Evolutionary conservation across 1,140 invertebrate genomes (phyloP).

Genomic region (Drosophila murphyi): DNA sequence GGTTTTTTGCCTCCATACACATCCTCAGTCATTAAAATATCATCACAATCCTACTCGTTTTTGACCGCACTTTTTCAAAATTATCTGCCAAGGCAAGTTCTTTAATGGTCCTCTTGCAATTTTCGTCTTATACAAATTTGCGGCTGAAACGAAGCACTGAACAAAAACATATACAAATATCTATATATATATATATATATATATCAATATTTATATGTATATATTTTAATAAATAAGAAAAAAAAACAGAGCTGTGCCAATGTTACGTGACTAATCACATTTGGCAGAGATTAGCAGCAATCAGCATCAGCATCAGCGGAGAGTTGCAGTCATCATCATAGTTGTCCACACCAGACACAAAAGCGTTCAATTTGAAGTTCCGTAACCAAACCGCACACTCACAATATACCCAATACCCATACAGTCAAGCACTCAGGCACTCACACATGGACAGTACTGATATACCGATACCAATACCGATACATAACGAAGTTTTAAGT

Average conservation of each 20-base stretch:
- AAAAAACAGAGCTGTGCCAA: slow-evolving; percentile 48
- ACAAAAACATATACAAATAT: slow-evolving; percentile 23
- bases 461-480: slow-evolving; percentile 41
- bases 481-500: slow-evolving; percentile 57
- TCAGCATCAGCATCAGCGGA: slow-evolving; percentile 62
- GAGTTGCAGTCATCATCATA: slow-evolving; percentile 71
- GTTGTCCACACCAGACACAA: slow-evolving; percentile 69
- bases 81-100: slow-evolving; percentile 16
- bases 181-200: background rate
- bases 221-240: background rate
- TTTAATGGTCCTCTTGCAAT: slow-evolving; percentile 21
- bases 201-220: too few species aligned
- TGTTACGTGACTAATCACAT: slow-evolving; percentile 82
- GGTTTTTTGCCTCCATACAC: slow-evolving; percentile 2
- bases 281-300: slow-evolving; percentile 77
- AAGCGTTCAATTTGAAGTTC: slow-evolving; percentile 67
- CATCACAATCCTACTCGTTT: slow-evolving; percentile 17
- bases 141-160: slow-evolving; percentile 23
- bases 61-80: slow-evolving; percentile 22
- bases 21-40: slow-evolving; percentile 27
- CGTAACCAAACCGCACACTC: slow-evolving; percentile 67
- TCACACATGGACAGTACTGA: slow-evolving; percentile 4
- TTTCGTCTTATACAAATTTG: slow-evolving; percentile 13
- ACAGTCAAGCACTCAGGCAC: background rate
- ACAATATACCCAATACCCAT: background rate